A percentile compares a stretch with the other conserved stretches of the same genome.
These are phyloP conservation scores for Carettochelys insculpta DNA, from an alignment of 2,113 vertebrate species.

Conservation along the genomic window DNA sequence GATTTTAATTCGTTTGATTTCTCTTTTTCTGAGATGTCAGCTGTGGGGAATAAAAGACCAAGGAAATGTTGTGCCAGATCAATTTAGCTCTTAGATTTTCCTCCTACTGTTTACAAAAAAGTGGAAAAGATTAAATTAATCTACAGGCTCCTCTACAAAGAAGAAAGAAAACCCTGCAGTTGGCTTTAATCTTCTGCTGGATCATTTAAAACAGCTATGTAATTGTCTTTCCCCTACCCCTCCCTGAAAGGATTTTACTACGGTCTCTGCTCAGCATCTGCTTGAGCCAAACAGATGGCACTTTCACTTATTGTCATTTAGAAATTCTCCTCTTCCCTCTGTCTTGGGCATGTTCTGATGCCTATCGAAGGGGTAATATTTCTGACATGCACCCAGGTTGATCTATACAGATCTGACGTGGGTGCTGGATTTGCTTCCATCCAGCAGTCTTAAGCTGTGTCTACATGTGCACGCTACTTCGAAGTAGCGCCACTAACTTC, in stretches of 20 bases:
- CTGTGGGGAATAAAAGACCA: background rate
- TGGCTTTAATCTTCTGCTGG: constrained; percentile 56
- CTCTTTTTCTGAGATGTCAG: background rate
- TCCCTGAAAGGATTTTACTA: constrained; percentile 26
- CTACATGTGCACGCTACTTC: too few relatives aligned
- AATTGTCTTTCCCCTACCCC: constrained; percentile 38
- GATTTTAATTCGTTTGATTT: constrained; percentile 58
- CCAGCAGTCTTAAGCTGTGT: too few relatives aligned
- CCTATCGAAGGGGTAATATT: background rate
- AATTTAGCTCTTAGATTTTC: constrained; percentile 1
- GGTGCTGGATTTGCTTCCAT: background rate
- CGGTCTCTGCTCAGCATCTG: constrained; percentile 32
- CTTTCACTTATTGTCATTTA: background rate
- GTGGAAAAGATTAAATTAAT: constrained; percentile 2
- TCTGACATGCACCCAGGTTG: background rate
- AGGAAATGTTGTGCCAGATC: background rate
- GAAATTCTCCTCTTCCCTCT: background rate
- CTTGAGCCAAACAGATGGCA: constrained; percentile 37
- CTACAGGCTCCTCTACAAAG: background rate
- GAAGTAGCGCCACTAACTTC: too few relatives aligned
- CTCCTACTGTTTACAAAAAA: background rate
- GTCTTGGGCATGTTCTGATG: background rate
- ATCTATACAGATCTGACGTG: background rate
- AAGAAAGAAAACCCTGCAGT: background rate
- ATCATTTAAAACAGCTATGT: constrained; percentile 61